These are phyloP conservation scores for Pseudococcus viburni DNA, from an alignment of 2,888 invertebrate species.

Conservation along the genomic window DNA sequence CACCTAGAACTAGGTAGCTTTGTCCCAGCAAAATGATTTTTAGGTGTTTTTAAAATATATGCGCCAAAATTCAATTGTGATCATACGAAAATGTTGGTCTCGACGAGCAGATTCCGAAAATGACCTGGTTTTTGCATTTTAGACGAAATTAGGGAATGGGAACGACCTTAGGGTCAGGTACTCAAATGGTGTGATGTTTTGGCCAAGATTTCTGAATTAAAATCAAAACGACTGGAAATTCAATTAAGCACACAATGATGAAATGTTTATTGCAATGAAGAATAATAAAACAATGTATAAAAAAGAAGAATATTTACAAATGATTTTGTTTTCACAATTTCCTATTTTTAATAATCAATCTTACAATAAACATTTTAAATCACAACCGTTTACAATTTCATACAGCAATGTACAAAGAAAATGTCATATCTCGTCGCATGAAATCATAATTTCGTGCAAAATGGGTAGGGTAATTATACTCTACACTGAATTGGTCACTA, in stretches of 20 bases:
- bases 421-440: neutral
- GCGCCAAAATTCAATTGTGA: no score
- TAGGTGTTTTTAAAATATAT: no score
- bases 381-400: slow-evolving; percentile 52
- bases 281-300: slow-evolving; percentile 45
- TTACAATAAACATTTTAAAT: slow-evolving; percentile 50
- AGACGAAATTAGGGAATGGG: no score
- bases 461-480: neutral
- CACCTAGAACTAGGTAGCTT: no score
- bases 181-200: no score
- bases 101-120: no score
- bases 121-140: no score
- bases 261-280: slow-evolving; percentile 50
- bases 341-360: slow-evolving; percentile 44
- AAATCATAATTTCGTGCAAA: slow-evolving; percentile 10
- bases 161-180: no score
- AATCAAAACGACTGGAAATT: neutral
- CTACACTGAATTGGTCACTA: slow-evolving; percentile 36
- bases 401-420: neutral
- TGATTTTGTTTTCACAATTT: slow-evolving; percentile 9
- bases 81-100: no score
- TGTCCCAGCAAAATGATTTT: no score
- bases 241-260: slow-evolving; percentile 52
- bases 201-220: no score
- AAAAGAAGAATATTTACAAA: slow-evolving; percentile 42